phyloP scores from a whole-genome alignment of 2,888 invertebrate species.

The Phragmatobia fuliginosa region DNA sequence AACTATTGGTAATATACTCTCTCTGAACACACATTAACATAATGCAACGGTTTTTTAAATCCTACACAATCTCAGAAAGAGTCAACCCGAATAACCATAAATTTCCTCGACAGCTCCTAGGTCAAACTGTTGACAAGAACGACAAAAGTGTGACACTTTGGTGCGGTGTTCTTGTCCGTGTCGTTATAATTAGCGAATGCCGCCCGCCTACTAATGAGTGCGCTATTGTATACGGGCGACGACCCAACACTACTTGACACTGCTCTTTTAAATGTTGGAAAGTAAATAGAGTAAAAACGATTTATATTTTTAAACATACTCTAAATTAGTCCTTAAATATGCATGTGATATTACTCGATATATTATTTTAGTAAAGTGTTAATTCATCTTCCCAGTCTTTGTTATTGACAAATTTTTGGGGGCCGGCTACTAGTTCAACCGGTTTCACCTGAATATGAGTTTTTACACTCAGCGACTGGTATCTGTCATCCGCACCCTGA shows the following conservation, averaged over 20 bases:
- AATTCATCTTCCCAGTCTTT: no score
- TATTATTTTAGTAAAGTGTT: not conserved
- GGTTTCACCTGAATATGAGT: no score
- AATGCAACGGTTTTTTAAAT: not conserved
- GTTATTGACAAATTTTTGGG: no score
- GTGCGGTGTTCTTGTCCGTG: conserved; percentile 48
- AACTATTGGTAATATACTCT: no score
- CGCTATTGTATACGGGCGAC: conserved; percentile 60
- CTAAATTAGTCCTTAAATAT: not conserved
- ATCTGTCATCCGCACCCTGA: no score
- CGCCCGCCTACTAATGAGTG: conserved; percentile 67
- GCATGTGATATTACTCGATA: not conserved
- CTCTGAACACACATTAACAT: no score
- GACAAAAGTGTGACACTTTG: conserved; percentile 31
- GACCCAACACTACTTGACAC: conserved; percentile 32
- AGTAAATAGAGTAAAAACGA: not conserved
- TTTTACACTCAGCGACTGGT: no score
- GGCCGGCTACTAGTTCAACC: no score
- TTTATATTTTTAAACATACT: not conserved
- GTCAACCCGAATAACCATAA: not conserved
- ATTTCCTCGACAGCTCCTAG: conserved; percentile 9
- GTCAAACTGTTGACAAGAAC: conserved; percentile 28
- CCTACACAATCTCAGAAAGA: not conserved
- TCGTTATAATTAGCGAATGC: conserved; percentile 70
- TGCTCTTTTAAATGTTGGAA: not conserved